Evolutionary conservation across 2,888 invertebrate species (phyloP).

Genomic region (Petrolisthes cinctipes): DNA sequence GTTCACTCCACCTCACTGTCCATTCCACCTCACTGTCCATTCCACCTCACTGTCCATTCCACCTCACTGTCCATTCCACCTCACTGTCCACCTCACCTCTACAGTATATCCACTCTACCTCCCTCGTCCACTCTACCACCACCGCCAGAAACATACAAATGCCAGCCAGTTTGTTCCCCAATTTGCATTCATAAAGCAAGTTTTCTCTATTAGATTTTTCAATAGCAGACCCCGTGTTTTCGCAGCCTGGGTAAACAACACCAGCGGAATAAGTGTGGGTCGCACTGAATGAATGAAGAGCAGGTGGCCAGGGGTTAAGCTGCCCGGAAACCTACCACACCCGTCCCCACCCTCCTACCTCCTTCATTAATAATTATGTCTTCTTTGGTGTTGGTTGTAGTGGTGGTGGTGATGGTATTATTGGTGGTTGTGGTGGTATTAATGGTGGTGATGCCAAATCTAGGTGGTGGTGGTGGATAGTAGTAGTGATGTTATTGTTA

Average conservation of each 20-base stretch:
- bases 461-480: background rate
- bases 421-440: background rate
- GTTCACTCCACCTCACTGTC: background rate
- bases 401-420: background rate
- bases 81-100: background rate
- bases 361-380: too few species aligned
- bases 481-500: background rate
- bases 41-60: background rate
- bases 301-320: too few species aligned
- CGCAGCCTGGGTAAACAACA: too few species aligned
- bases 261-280: too few species aligned
- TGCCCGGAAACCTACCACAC: too few species aligned
- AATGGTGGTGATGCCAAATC: background rate
- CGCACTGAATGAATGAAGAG: too few species aligned
- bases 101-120: background rate
- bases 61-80: background rate
- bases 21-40: background rate
- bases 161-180: slow-evolving; percentile 17
- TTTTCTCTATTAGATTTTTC: slow-evolving; percentile 16
- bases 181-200: slow-evolving; percentile 39
- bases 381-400: background rate
- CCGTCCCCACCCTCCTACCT: too few species aligned
- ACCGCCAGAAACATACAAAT: slow-evolving; percentile 17
- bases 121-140: background rate
- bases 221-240: too few species aligned